Evolutionary conservation across 37 sponge, comb jelly and placozoan genomes (phyloP).

Genomic region (Lycopodina hypogea): DNA sequence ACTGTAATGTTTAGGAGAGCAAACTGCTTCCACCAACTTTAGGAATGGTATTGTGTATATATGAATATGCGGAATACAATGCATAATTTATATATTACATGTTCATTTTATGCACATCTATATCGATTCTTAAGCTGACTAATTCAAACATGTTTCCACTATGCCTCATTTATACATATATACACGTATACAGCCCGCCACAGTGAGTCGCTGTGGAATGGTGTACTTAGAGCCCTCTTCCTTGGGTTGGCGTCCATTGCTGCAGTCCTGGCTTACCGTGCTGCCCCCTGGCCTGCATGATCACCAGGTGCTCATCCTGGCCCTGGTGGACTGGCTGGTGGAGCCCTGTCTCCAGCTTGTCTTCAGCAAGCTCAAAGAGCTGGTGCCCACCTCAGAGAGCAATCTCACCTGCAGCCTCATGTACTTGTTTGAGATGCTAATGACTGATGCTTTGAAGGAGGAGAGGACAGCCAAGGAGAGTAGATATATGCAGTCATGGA

Average conservation of each 20-base stretch:
- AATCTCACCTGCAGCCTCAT: conserved; percentile 70
- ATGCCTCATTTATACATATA: too few species aligned
- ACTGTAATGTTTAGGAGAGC: too few species aligned
- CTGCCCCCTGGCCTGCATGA: conserved; percentile 52
- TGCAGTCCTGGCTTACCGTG: conserved; percentile 77
- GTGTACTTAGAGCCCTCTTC: conserved; percentile 93
- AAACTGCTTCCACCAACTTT: too few species aligned
- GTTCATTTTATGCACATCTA: too few species aligned
- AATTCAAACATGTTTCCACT: too few species aligned
- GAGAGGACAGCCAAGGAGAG: conserved; percentile 70
- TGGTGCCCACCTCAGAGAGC: conserved; percentile 66
- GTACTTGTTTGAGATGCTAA: conserved; percentile 82
- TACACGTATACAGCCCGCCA: conserved; percentile 76
- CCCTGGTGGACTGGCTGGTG: conserved; percentile 83
- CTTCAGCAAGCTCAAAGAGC: conserved; percentile 72
- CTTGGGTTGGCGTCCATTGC: conserved; percentile 91
- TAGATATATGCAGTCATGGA: conserved; percentile 76
- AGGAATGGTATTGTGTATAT: too few species aligned
- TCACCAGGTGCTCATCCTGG: conserved; percentile 38
- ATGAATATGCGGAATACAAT: too few species aligned
- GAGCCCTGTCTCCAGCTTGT: conserved; percentile 66
- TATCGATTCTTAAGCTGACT: too few species aligned
- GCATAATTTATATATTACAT: too few species aligned
- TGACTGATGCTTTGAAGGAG: conserved; percentile 57
- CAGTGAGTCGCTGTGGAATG: conserved; percentile 99